A percentile compares a stretch with the other conserved stretches of the same genome.
phyloP scores from a whole-genome alignment of 2,888 invertebrate genomes.

The Polymixis lichenea region DNA sequence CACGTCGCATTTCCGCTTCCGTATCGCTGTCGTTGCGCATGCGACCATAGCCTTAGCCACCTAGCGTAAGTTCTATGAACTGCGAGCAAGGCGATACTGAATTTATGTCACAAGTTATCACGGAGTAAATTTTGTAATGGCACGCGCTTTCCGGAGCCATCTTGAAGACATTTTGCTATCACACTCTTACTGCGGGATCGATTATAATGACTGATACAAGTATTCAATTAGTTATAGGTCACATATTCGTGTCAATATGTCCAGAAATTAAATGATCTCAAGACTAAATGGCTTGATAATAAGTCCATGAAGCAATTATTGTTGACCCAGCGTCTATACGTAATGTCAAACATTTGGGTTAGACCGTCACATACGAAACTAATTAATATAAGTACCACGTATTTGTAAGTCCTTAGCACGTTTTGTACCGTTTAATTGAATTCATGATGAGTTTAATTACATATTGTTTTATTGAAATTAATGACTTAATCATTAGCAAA shows the following conservation, averaged over 20 bases:
- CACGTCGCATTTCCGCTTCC: constrained; percentile 36
- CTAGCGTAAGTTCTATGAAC: constrained; percentile 87
- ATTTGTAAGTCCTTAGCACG: neutral
- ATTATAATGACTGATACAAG: constrained; percentile 34
- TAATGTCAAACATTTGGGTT: constrained; percentile 37
- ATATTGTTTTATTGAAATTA: constrained; percentile 16
- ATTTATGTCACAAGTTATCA: constrained; percentile 87
- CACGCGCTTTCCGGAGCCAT: constrained; percentile 81
- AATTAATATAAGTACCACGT: constrained; percentile 19
- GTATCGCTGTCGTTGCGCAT: constrained; percentile 49
- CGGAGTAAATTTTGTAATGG: constrained; percentile 85
- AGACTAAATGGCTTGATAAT: constrained; percentile 36
- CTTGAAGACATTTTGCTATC: constrained; percentile 54
- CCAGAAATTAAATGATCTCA: constrained; percentile 20
- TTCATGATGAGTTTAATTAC: constrained; percentile 3
- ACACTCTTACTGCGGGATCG: constrained; percentile 18
- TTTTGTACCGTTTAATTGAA: constrained; percentile 9
- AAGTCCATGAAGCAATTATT: constrained; percentile 14
- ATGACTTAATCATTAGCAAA: constrained; percentile 14
- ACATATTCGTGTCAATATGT: constrained; percentile 43
- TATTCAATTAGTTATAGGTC: constrained; percentile 60
- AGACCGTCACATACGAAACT: constrained; percentile 1
- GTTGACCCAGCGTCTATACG: constrained; percentile 4
- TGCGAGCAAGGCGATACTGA: constrained; percentile 80
- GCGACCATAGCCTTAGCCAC: constrained; percentile 57